Evolutionary conservation across 2,797 vertebrate species (phyloP).

Genomic region (Scleropages formosus): DNA sequence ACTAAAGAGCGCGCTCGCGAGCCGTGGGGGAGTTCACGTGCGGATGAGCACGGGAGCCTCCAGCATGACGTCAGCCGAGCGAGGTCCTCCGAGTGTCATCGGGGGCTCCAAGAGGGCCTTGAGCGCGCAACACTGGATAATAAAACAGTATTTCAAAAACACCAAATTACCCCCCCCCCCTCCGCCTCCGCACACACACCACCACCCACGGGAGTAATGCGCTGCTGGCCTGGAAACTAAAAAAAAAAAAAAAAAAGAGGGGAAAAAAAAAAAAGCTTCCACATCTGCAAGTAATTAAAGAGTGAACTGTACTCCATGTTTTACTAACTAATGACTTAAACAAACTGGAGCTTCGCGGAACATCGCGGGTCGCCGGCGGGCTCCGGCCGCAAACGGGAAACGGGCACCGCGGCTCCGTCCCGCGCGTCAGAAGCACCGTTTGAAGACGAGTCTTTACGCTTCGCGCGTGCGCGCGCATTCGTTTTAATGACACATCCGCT

Average conservation of each 20-base stretch:
- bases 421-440: neutral
- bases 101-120: constrained; percentile 54
- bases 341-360: constrained; percentile 55
- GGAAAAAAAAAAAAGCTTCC: too few relatives aligned
- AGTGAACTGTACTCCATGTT: constrained; percentile 64
- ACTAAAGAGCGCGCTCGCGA: constrained; percentile 29
- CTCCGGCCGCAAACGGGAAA: neutral
- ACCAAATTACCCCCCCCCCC: constrained; percentile 14
- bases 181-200: too few relatives aligned
- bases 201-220: constrained; percentile 51
- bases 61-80: constrained; percentile 32
- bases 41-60: constrained; percentile 59
- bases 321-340: constrained; percentile 77
- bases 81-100: constrained; percentile 24
- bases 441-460: neutral
- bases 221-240: constrained; percentile 68
- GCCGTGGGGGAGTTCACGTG: constrained; percentile 53
- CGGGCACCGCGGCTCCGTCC: neutral
- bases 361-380: neutral
- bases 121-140: constrained; percentile 61
- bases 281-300: constrained; percentile 77
- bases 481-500: neutral
- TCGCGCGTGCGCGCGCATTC: neutral
- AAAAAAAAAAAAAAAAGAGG: constrained; percentile 17
- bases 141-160: constrained; percentile 58